Evolutionary conservation across 2,888 invertebrate genomes (phyloP).

Genomic region (Brachylomia viminalis): DNA sequence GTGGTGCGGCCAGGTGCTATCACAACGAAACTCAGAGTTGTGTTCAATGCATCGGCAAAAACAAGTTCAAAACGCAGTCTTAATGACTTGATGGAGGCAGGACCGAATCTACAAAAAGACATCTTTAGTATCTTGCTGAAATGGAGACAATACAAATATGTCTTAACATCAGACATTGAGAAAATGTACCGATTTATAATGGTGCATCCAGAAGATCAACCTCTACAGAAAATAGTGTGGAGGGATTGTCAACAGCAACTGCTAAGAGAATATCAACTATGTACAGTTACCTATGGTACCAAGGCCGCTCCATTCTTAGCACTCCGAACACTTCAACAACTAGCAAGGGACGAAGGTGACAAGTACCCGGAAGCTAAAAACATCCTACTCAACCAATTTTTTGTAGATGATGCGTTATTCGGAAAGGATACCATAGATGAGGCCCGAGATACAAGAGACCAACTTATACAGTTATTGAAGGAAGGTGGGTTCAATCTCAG

Average conservation of each 20-base stretch:
- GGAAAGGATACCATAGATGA: conserved; percentile 10
- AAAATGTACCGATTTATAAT: conserved; percentile 1
- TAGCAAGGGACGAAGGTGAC: conserved; percentile 10
- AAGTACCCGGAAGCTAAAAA: conserved; percentile 17
- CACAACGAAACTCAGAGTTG: background rate
- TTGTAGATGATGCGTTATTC: conserved; percentile 24
- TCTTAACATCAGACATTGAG: background rate
- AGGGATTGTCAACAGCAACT: background rate
- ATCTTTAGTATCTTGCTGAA: conserved; percentile 5
- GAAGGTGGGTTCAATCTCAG: no score
- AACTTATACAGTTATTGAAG: no score
- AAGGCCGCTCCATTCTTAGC: background rate
- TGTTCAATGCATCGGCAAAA: background rate
- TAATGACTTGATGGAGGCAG: conserved; percentile 7
- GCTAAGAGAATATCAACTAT: background rate
- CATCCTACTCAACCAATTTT: conserved; percentile 6
- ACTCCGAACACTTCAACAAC: background rate
- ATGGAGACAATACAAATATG: conserved; percentile 6
- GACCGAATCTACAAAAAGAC: conserved; percentile 2
- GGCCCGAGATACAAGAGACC: conserved; percentile 6
- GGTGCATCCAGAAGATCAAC: conserved; percentile 2
- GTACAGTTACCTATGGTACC: background rate
- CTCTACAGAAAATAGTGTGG: conserved; percentile 8
- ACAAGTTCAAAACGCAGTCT: conserved; percentile 3
- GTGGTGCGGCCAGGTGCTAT: background rate